A percentile compares a stretch with the other conserved stretches of the same genome.
Evolutionary conservation across 2,797 vertebrate genomes (phyloP).

Genomic region (Hapalemur alaotrensis): DNA sequence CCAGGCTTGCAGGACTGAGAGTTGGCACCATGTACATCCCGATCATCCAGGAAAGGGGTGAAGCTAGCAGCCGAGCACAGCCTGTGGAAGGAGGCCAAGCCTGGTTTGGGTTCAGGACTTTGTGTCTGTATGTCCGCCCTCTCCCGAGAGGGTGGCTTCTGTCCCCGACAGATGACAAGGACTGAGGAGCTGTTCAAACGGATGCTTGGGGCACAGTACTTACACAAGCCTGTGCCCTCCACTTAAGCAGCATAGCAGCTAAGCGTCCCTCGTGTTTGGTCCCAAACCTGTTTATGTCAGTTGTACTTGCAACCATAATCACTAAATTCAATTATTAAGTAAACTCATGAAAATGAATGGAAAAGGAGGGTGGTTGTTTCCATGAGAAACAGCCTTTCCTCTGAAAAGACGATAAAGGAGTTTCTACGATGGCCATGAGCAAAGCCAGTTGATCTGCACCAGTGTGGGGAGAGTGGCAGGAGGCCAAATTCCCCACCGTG

Average conservation of each 20-base stretch:
- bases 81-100: slow-evolving; percentile 27
- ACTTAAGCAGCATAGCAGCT: not conserved
- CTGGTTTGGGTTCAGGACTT: not conserved
- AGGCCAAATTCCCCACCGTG: not conserved
- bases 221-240: not conserved
- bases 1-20: not conserved
- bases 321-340: not conserved
- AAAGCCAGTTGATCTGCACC: not conserved
- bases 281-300: not conserved
- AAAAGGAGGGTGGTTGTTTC: not conserved
- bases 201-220: not conserved
- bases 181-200: not conserved
- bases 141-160: not conserved
- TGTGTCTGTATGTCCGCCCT: not conserved
- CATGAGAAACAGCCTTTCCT: not conserved
- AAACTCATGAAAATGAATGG: not conserved
- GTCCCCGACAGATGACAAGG: not conserved
- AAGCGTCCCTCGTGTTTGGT: not conserved
- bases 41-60: not conserved
- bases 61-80: not conserved
- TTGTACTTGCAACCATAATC: not conserved
- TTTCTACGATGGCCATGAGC: not conserved
- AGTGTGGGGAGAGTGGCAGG: not conserved
- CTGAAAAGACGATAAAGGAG: not conserved
- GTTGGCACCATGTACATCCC: not conserved